Conservation (phyloP, 2,113 vertebrate genomes). For the Ploceus nigricollis region DNA sequence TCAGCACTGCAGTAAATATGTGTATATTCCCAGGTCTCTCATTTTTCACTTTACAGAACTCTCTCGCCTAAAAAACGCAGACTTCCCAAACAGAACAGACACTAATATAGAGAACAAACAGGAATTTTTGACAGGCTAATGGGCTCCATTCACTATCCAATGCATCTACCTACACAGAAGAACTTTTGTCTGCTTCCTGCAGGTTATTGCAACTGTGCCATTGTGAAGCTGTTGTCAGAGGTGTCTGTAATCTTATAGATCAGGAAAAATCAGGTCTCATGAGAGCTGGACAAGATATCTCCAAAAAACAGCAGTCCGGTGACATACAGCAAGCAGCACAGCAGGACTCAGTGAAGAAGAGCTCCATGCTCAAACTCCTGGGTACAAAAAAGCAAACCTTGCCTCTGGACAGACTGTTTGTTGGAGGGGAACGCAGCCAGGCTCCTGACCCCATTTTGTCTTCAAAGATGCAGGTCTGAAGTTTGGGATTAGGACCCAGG, state of each 20-base stretch:
- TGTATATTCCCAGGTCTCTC: neutral
- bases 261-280: neutral
- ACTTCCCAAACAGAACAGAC: neutral
- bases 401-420: neutral
- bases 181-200: neutral
- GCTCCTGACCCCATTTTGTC: neutral
- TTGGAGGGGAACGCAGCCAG: neutral
- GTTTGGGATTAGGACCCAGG: neutral
- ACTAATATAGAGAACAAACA: neutral
- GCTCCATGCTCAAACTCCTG: neutral
- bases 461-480: neutral
- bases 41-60: neutral
- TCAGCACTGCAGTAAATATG: neutral
- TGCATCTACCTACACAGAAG: neutral
- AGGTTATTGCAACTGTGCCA: neutral
- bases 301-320: neutral
- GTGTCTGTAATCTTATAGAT: neutral
- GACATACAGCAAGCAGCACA: neutral
- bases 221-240: neutral
- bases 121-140: neutral
- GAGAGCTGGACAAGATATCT: neutral
- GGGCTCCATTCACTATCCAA: neutral
- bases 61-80: neutral
- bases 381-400: neutral
- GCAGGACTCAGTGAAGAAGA: neutral